A percentile compares a stretch with the other conserved stretches of the same genome.
Evolutionary conservation across 2,797 vertebrate species (phyloP).

Genomic region (Phataginus tricuspis): DNA sequence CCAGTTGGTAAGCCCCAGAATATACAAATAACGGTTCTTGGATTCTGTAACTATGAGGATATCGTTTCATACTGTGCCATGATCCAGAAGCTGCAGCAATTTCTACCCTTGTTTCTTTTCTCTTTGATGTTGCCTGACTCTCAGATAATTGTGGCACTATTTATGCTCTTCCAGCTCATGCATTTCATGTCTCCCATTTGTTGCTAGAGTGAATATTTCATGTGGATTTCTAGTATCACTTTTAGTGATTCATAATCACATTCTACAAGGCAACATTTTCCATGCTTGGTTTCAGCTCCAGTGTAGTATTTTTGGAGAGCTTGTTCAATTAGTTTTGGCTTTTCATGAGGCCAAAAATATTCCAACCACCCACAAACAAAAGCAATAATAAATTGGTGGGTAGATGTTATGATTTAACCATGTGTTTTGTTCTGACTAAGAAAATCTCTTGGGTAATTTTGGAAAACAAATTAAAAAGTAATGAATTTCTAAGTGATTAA

Average conservation of each 20-base stretch:
- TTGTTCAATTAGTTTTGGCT: slow-evolving; percentile 65
- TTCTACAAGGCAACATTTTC: slow-evolving; percentile 62
- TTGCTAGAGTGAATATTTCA: slow-evolving; percentile 68
- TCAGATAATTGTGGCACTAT: slow-evolving; percentile 11
- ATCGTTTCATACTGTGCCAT: slow-evolving; percentile 50
- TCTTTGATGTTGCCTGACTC: slow-evolving; percentile 61
- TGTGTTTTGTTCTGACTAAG: slow-evolving; percentile 64
- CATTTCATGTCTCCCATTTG: slow-evolving; percentile 52
- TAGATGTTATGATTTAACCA: slow-evolving; percentile 62
- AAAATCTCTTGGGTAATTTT: slow-evolving; percentile 69
- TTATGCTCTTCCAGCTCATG: slow-evolving; percentile 45
- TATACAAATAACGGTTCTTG: slow-evolving; percentile 50
- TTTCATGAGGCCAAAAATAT: slow-evolving; percentile 63
- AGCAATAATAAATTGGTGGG: slow-evolving; percentile 66
- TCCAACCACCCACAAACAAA: slow-evolving; percentile 61
- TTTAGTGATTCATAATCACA: slow-evolving; percentile 64
- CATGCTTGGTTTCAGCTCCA: slow-evolving; percentile 60
- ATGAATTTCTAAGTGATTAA: slow-evolving; percentile 69
- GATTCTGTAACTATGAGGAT: background rate
- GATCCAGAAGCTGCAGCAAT: slow-evolving; percentile 36
- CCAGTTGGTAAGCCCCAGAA: slow-evolving; percentile 54
- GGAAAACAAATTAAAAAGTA: slow-evolving; percentile 70
- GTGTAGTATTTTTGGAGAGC: slow-evolving; percentile 40
- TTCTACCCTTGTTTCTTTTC: slow-evolving; percentile 42
- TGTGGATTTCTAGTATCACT: slow-evolving; percentile 59